A percentile compares a stretch with the other conserved stretches of the same genome.
These are phyloP conservation scores for Drosophila stalkeri DNA, from an alignment of 2,888 invertebrate species.

Conservation along the genomic window DNA sequence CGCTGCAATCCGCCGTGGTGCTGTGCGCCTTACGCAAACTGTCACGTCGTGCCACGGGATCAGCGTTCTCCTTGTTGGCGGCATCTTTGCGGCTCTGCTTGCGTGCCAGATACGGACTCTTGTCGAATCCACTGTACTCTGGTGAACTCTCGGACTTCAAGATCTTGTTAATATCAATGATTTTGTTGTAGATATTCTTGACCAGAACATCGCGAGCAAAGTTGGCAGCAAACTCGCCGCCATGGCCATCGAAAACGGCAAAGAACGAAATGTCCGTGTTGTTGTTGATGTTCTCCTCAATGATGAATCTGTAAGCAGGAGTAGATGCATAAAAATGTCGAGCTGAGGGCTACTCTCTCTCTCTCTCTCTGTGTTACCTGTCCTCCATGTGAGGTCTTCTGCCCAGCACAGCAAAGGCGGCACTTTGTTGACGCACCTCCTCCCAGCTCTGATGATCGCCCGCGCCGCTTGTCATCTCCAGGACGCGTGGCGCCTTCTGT, in stretches of 20 bases:
- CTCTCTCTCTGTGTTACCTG: conserved; percentile 85
- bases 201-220: conserved; percentile 95
- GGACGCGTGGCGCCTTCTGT: conserved; percentile 75
- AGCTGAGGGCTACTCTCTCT: too few relatives aligned
- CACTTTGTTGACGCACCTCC: conserved; percentile 90
- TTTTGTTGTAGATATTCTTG: conserved; percentile 91
- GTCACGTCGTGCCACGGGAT: conserved; percentile 79
- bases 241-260: conserved; percentile 98
- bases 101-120: conserved; percentile 81
- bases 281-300: conserved; percentile 93
- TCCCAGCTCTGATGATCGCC: conserved; percentile 90
- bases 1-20: conserved; percentile 87
- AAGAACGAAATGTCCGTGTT: conserved; percentile 93
- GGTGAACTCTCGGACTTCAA: conserved; percentile 86
- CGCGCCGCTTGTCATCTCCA: conserved; percentile 68
- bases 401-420: conserved; percentile 96
- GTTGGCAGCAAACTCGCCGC: conserved; percentile 97
- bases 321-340: neutral
- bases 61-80: conserved; percentile 83
- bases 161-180: conserved; percentile 90
- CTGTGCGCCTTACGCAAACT: conserved; percentile 83
- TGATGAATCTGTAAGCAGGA: conserved; percentile 87
- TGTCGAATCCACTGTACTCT: conserved; percentile 75
- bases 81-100: conserved; percentile 77
- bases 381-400: conserved; percentile 97